Percentiles rank a stretch among this genome's conserved stretches.
Evolutionary conservation across 1,140 invertebrate species (phyloP).

Genomic region (Trissolcus basalis): DNA sequence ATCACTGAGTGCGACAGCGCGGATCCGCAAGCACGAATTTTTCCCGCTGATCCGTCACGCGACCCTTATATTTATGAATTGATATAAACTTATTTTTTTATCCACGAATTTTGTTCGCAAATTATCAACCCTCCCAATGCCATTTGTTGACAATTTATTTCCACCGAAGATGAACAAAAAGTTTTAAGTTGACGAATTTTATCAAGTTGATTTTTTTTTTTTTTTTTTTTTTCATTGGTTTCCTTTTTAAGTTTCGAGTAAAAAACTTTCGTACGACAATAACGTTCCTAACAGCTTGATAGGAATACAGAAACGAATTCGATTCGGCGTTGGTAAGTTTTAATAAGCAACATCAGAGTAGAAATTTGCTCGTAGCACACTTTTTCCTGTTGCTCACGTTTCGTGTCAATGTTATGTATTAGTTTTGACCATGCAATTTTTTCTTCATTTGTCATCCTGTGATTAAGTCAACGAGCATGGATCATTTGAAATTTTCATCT

Average conservation of each 20-base stretch:
- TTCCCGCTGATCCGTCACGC: slow-evolving; percentile 10
- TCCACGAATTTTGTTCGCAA: neutral
- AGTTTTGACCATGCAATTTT: neutral
- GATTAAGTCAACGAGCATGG: too few relatives aligned
- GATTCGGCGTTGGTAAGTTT: neutral
- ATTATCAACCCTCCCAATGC: too few relatives aligned
- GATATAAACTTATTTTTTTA: too few relatives aligned
- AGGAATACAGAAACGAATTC: neutral
- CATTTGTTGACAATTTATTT: too few relatives aligned
- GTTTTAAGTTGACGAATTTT: too few relatives aligned
- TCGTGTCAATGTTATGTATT: neutral
- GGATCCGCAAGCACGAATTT: slow-evolving; percentile 30
- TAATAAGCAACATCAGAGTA: neutral
- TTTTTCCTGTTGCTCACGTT: neutral
- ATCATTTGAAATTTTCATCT: too few relatives aligned
- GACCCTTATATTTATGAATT: slow-evolving; percentile 42
- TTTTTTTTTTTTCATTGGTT: neutral
- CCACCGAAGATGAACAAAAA: too few relatives aligned
- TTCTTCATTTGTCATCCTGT: neutral
- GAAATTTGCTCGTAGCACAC: neutral
- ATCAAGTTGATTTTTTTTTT: neutral
- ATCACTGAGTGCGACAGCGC: slow-evolving; percentile 67
- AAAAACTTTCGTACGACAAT: neutral
- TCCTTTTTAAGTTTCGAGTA: neutral
- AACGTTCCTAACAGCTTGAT: slow-evolving; percentile 1